Evolutionary conservation across 2,797 vertebrate species (phyloP).

Genomic region (Threskiornis aethiopicus): DNA sequence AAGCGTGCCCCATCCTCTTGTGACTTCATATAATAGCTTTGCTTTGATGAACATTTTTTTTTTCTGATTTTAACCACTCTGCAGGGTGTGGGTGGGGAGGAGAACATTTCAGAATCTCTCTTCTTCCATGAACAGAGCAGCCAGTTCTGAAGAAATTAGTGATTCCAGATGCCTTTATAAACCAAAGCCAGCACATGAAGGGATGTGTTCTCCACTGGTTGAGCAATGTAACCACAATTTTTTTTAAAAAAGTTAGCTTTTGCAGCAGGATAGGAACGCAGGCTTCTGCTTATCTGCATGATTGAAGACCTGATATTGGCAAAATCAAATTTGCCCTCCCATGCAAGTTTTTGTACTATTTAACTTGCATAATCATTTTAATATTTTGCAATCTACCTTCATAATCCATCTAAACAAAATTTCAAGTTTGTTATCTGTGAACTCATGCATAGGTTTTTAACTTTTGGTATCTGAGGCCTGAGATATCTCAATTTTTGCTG

Average conservation of each 20-base stretch:
- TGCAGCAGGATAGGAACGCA: background rate
- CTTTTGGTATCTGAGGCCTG: background rate
- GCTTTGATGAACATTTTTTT: background rate
- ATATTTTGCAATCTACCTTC: background rate
- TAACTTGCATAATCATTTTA: background rate
- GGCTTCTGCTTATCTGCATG: background rate
- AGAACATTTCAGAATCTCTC: background rate
- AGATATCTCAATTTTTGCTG: background rate
- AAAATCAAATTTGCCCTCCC: background rate
- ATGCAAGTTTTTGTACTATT: background rate
- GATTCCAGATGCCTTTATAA: background rate
- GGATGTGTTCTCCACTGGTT: background rate
- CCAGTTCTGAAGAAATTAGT: background rate
- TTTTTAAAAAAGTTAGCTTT: background rate
- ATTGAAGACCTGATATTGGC: background rate
- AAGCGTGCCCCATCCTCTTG: accelerated
- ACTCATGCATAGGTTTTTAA: background rate
- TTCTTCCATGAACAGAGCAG: background rate
- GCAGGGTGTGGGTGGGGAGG: background rate
- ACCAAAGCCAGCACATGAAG: background rate
- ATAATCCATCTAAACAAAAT: background rate
- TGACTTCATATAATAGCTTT: background rate
- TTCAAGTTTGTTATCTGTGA: background rate
- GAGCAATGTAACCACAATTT: background rate
- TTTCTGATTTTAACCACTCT: background rate